These are phyloP conservation scores for Centropus unirufus DNA, from an alignment of 2,113 vertebrate species.

Conservation along the genomic window DNA sequence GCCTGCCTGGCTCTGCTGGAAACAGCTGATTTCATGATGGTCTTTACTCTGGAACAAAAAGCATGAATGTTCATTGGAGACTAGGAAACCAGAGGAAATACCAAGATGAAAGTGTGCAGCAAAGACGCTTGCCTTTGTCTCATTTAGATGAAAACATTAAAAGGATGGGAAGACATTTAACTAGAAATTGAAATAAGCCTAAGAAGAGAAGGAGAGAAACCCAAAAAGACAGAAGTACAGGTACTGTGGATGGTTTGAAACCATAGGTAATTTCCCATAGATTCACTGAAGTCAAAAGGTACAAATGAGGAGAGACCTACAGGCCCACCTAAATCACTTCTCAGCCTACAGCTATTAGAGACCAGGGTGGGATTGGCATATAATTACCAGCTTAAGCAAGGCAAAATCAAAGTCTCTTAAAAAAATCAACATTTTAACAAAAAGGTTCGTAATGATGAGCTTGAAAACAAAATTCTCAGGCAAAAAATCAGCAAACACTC, in stretches of 20 bases:
- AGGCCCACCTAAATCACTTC: background rate
- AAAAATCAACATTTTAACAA: background rate
- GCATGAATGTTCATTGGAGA: background rate
- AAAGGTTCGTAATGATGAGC: background rate
- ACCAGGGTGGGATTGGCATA: background rate
- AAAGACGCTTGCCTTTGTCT: background rate
- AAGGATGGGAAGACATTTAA: background rate
- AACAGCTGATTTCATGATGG: background rate
- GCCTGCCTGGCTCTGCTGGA: background rate
- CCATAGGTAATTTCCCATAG: background rate
- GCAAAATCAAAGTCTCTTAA: background rate
- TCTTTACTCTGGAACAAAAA: slow-evolving; percentile 16
- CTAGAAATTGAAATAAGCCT: background rate
- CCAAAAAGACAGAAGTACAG: background rate
- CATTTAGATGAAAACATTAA: background rate
- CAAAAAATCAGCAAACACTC: background rate
- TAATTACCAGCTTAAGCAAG: background rate
- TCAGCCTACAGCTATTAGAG: background rate
- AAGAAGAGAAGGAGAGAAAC: background rate
- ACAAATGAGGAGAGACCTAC: background rate
- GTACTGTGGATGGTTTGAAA: background rate
- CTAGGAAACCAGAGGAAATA: slow-evolving; percentile 25
- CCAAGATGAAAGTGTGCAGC: background rate
- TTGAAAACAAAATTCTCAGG: background rate
- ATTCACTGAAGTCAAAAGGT: background rate